Percentiles rank a stretch among this genome's conserved stretches.
Evolutionary conservation across 2,113 vertebrate genomes (phyloP).

Genomic region (Podiceps cristatus): DNA sequence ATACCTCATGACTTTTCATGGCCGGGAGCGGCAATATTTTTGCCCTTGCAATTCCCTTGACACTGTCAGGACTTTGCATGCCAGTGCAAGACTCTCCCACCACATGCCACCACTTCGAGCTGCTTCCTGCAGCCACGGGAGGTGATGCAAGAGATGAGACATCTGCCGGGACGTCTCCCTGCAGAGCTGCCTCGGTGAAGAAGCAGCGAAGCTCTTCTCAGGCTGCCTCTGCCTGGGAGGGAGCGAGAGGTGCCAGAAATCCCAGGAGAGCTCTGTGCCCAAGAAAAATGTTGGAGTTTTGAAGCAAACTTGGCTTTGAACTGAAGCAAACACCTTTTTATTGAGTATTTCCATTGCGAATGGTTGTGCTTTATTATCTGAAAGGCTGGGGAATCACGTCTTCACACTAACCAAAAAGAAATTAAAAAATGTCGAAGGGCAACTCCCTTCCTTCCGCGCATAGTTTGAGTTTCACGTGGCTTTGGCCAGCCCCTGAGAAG

Average conservation of each 20-base stretch:
- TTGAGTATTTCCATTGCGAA: background rate
- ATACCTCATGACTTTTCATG: background rate
- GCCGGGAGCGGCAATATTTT: background rate
- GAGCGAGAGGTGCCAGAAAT: background rate
- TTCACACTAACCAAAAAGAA: background rate
- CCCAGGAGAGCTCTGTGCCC: accelerated
- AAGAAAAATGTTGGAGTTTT: accelerated
- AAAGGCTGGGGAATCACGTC: background rate
- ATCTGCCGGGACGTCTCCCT: accelerated
- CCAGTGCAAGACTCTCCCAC: too few relatives aligned
- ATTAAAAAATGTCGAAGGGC: background rate
- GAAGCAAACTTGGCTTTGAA: background rate
- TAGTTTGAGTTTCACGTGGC: background rate
- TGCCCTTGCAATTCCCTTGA: background rate
- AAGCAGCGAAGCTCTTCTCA: background rate
- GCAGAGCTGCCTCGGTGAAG: too few relatives aligned
- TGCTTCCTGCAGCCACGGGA: background rate
- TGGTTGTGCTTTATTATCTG: background rate
- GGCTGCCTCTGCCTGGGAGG: background rate
- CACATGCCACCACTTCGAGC: accelerated
- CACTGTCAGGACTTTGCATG: accelerated
- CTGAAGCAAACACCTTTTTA: background rate
- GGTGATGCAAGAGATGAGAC: accelerated
- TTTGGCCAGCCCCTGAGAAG: background rate
- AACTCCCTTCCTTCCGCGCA: background rate